Evolutionary conservation across 1,140 invertebrate species (phyloP), one percentile per base, ranked within the genome.

Genomic region (Prorops nasuta): DNA sequence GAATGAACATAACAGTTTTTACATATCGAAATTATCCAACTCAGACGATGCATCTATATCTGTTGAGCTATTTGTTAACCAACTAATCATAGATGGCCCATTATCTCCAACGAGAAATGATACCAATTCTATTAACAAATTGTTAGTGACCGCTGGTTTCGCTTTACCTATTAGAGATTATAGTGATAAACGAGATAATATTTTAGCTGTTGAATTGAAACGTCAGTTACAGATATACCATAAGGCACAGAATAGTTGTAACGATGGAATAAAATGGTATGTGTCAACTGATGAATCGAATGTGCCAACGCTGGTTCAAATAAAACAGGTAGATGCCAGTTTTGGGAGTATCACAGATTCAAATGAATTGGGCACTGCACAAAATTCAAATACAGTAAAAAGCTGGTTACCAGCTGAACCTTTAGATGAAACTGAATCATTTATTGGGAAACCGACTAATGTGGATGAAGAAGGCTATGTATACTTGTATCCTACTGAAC

Each of bases 381-480:
- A n/a, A n/a, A n/a, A n/a, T n/a, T n/a, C n/a, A n/a, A n/a, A n/a
- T n/a, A n/a, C n/a, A n/a, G n/a, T n/a, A n/a, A n/a, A n/a, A n/a
- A n/a, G n/a, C 17, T 81, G 79, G 79, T 19, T 76, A 20, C 69
- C 71, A 17, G 37, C 72, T 12, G 17, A 22, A 3, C 54, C 57
- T 2, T 58, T 78, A 17, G 19, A n/a, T 0, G 20, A 65, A 1
- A 34, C 60, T 15, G 55, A 80, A 34, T 86, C 24, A 28, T 28
- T 87, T 49, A 64, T 68, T 0, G 81, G 66, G 0, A 38, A 64
- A 7, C 61, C 74, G 14, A 84, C 85, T 3, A 80, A 84, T 50
- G 77, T 88, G 1, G 83, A 84, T 58, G 64, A 80, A 20, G 63
- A 82, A 16, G 78, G 78, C 15, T 54, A 67, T 4, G 67, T 86